phyloP scores from a whole-genome alignment of 2,888 invertebrate genomes.

The Lymantria dispar region DNA sequence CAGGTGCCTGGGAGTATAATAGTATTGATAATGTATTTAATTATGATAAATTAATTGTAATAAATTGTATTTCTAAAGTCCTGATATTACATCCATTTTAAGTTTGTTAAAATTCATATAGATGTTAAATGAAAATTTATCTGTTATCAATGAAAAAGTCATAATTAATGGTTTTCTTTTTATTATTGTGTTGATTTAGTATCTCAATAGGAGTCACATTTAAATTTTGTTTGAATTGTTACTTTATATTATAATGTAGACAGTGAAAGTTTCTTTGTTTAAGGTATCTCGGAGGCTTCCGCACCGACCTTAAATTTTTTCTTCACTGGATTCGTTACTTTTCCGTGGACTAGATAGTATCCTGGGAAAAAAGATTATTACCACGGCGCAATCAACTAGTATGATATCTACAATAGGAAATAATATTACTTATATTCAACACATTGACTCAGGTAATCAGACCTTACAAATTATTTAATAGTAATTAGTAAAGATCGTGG shows the following conservation, averaged over 20 bases:
- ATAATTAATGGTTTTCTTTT: neutral
- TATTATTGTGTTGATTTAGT: neutral
- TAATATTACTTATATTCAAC: constrained; percentile 10
- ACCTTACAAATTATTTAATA: constrained; percentile 8
- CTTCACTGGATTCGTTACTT: constrained; percentile 8
- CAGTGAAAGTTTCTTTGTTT: constrained; percentile 17
- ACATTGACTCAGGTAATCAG: constrained; percentile 12
- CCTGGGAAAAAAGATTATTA: constrained; percentile 13
- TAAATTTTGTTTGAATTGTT: constrained; percentile 4
- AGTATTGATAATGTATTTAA: too few relatives aligned
- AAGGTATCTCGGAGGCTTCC: constrained; percentile 25
- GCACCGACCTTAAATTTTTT: constrained; percentile 13
- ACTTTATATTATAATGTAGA: constrained; percentile 12
- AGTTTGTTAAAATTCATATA: too few relatives aligned
- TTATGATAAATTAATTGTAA: neutral
- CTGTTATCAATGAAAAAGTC: neutral
- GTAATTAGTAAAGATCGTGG: constrained; percentile 5
- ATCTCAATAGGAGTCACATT: neutral
- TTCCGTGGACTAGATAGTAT: constrained; percentile 13
- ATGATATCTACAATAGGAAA: constrained; percentile 6
- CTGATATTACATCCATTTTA: too few relatives aligned
- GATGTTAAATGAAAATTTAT: neutral
- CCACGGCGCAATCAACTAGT: constrained; percentile 19
- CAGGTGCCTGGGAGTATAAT: neutral
- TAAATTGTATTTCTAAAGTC: neutral